These are phyloP conservation scores for Alaudala cheleensis DNA, from an alignment of 2,113 vertebrate species.

Conservation along the genomic window DNA sequence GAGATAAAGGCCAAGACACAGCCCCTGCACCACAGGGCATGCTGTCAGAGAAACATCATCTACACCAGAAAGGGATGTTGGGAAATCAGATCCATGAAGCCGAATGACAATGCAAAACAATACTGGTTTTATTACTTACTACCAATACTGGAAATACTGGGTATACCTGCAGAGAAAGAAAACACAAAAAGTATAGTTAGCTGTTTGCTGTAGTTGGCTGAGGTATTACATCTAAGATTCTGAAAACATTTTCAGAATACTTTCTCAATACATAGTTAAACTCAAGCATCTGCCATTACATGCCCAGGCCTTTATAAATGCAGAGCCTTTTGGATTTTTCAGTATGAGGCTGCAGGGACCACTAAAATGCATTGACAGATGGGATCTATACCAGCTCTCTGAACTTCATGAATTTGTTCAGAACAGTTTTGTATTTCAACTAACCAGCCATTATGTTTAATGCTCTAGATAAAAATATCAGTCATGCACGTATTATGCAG, in stretches of 20 bases:
- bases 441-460: slow-evolving; percentile 43
- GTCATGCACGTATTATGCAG: slow-evolving; percentile 4
- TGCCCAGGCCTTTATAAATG: neutral
- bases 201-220: neutral
- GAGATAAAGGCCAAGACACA: slow-evolving; percentile 62
- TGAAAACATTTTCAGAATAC: neutral
- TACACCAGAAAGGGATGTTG: slow-evolving; percentile 86
- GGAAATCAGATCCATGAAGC: slow-evolving; percentile 76
- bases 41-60: neutral
- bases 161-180: slow-evolving; percentile 86
- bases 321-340: neutral
- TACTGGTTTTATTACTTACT: slow-evolving; percentile 90
- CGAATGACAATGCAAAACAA: slow-evolving; percentile 82
- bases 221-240: neutral
- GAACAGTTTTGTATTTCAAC: slow-evolving; percentile 9
- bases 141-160: slow-evolving; percentile 95
- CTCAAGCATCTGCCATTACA: neutral
- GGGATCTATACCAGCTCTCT: slow-evolving; percentile 2
- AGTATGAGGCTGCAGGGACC: neutral
- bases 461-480: slow-evolving; percentile 14
- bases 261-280: neutral
- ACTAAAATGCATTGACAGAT: slow-evolving; percentile 26
- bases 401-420: slow-evolving; percentile 35
- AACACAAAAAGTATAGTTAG: slow-evolving; percentile 63
- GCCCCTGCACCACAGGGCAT: neutral